Conservation (phyloP, 1,140 invertebrate genomes). For the Drosophila subpulchrella region DNA sequence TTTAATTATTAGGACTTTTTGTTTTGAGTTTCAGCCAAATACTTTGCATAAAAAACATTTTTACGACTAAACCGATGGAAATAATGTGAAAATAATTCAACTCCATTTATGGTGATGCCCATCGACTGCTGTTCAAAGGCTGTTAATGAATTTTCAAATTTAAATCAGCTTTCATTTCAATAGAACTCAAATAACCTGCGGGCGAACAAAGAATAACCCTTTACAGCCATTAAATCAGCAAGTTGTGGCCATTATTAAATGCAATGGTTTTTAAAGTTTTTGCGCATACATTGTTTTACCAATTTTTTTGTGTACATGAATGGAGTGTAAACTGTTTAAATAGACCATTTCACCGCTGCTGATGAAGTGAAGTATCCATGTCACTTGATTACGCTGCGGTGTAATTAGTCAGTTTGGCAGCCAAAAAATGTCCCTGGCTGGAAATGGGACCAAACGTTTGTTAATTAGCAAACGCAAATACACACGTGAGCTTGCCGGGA, state of each 20-base stretch:
- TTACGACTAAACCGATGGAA: constrained; percentile 2
- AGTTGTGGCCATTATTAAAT: constrained; percentile 18
- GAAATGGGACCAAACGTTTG: constrained; percentile 38
- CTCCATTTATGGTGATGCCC: constrained; percentile 10
- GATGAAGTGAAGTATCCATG: constrained; percentile 39
- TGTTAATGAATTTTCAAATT: constrained; percentile 37
- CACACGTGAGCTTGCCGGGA: constrained; percentile 15
- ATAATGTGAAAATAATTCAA: constrained; percentile 29
- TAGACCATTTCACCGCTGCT: constrained; percentile 10
- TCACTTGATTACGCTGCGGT: constrained; percentile 41
- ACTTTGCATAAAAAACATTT: constrained; percentile 8
- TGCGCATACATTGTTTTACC: too few species aligned
- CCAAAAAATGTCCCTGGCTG: constrained; percentile 23
- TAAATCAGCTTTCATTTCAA: constrained; percentile 25
- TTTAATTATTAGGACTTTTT: constrained; percentile 37
- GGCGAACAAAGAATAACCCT: not conserved
- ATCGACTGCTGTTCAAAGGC: constrained; percentile 2
- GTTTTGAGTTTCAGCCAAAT: not conserved
- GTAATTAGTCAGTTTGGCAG: constrained; percentile 40
- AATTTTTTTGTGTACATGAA: not conserved
- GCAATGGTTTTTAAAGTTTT: constrained; percentile 5
- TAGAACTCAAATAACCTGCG: constrained; percentile 20
- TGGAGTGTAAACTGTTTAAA: constrained; percentile 10
- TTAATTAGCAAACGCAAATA: constrained; percentile 58
- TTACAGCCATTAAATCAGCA: constrained; percentile 28